phyloP scores from a whole-genome alignment of 2,888 invertebrate genomes.

The Mesodorylaimus sp. region DNA sequence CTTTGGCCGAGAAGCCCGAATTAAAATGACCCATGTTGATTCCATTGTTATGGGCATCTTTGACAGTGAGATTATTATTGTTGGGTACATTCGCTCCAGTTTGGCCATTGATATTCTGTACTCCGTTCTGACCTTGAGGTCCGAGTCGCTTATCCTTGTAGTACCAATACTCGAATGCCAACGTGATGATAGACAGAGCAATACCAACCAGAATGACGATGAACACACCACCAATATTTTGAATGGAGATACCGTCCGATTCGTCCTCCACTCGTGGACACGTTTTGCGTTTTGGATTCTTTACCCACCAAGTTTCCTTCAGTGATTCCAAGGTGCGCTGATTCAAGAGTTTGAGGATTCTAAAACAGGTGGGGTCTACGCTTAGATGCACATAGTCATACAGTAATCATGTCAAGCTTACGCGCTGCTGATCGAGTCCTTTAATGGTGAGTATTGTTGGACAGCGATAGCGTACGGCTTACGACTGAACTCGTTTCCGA shows the following conservation, averaged over 20 bases:
- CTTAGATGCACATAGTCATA: constrained; percentile 2
- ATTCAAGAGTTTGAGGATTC: constrained; percentile 78
- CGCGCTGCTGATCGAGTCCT: constrained; percentile 86
- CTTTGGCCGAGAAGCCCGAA: too few relatives aligned
- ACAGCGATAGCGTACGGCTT: constrained; percentile 94
- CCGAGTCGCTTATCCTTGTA: constrained; percentile 16
- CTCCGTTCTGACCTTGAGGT: neutral
- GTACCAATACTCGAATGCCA: constrained; percentile 63
- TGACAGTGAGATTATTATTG: too few relatives aligned
- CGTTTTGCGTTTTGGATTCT: constrained; percentile 53
- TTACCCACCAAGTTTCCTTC: constrained; percentile 91
- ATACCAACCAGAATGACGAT: constrained; percentile 92
- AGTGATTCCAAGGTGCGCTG: constrained; percentile 73
- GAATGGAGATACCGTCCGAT: constrained; percentile 87
- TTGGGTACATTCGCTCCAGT: too few relatives aligned
- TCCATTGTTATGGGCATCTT: too few relatives aligned
- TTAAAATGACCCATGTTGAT: too few relatives aligned
- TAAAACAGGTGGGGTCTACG: too few relatives aligned
- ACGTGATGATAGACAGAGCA: constrained; percentile 41
- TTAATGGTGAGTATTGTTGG: constrained; percentile 78
- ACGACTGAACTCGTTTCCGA: constrained; percentile 87
- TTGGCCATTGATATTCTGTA: too few relatives aligned
- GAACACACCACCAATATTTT: constrained; percentile 93
- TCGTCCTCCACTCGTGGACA: constrained; percentile 71
- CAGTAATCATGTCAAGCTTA: constrained; percentile 39